Percentiles rank a stretch among this genome's conserved stretches.
Conservation (phyloP, 2,797 vertebrate species). For the Sphenodon punctatus region DNA sequence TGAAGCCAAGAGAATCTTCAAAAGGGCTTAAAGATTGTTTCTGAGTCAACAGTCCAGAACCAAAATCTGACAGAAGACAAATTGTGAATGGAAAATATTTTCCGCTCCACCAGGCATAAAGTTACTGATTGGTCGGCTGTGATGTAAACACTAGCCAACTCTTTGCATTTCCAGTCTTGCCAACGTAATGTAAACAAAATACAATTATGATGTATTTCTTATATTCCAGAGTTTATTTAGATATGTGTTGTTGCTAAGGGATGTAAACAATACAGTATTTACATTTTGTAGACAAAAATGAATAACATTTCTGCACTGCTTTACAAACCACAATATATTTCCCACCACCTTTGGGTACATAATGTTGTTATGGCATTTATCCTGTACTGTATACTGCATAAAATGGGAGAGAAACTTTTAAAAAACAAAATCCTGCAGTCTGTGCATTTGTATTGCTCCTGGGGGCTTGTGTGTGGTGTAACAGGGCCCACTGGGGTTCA, state of each 20-base stretch:
- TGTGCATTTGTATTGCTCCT: background rate
- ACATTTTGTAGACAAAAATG: constrained; percentile 9
- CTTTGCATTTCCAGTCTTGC: background rate
- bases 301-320: background rate
- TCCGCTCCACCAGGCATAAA: background rate
- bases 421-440: background rate
- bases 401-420: background rate
- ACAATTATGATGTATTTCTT: background rate
- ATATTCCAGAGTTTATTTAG: background rate
- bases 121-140: background rate
- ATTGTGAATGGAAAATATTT: background rate
- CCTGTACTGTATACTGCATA: background rate
- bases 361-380: background rate
- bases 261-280: background rate
- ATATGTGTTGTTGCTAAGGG: background rate
- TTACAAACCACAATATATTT: background rate
- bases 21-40: constrained; percentile 82
- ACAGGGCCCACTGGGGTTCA: too few species aligned
- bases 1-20: constrained; percentile 91
- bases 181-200: constrained; percentile 15
- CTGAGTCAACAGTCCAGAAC: background rate
- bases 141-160: background rate
- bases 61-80: background rate
- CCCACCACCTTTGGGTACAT: too few species aligned
- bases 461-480: background rate